These are phyloP conservation scores for Anisognathus igniventris DNA, from an alignment of 2,797 vertebrate species.

Conservation along the genomic window DNA sequence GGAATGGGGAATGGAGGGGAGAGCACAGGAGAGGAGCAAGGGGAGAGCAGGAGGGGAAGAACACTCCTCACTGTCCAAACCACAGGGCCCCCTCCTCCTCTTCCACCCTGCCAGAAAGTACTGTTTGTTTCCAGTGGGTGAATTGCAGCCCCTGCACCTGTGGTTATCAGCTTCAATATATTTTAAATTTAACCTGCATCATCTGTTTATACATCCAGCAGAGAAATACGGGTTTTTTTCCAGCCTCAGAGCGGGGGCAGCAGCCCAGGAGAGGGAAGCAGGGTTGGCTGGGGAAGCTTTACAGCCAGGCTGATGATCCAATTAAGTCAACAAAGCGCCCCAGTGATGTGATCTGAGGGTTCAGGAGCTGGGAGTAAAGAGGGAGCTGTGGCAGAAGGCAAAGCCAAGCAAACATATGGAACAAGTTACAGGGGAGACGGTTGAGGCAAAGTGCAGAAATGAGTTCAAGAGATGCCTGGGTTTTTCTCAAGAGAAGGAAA, in stretches of 20 bases:
- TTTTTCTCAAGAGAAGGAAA: conserved; percentile 45
- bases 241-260: background rate
- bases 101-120: conserved; percentile 52
- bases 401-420: conserved; percentile 60
- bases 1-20: background rate
- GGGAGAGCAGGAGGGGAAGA: conserved; percentile 21
- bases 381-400: conserved; percentile 27
- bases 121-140: conserved; percentile 27
- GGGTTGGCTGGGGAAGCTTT: conserved; percentile 20
- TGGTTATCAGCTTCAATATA: conserved; percentile 7
- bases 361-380: conserved; percentile 20
- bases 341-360: conserved; percentile 32
- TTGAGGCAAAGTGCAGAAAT: conserved; percentile 44
- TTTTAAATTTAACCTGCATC: background rate
- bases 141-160: conserved; percentile 57
- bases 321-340: conserved; percentile 48
- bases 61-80: background rate
- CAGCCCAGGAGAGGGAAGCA: background rate
- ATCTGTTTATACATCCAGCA: background rate
- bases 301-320: conserved; percentile 40
- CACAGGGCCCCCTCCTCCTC: background rate
- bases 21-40: background rate
- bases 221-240: background rate
- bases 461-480: conserved; percentile 28
- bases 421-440: conserved; percentile 41